Conservation (phyloP, 2,888 invertebrate genomes). For the Amiota mariae region DNA sequence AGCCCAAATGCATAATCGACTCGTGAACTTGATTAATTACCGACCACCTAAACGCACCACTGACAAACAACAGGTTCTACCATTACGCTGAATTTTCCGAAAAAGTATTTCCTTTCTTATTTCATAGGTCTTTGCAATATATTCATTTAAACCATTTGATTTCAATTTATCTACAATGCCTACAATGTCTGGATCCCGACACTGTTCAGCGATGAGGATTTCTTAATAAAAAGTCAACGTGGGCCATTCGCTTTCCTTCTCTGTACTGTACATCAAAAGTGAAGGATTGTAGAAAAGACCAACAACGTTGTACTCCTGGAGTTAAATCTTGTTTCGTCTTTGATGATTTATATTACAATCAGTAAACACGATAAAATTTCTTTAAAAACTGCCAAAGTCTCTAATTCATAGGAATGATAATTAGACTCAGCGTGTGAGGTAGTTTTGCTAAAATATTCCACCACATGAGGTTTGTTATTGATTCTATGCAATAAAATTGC, state of each 20-base stretch:
- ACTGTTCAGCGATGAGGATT: constrained; percentile 32
- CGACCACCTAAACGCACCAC: constrained; percentile 35
- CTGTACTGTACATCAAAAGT: constrained; percentile 38
- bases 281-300: constrained; percentile 36
- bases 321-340: constrained; percentile 28
- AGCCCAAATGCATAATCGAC: constrained; percentile 34
- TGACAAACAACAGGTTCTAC: constrained; percentile 17
- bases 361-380: constrained; percentile 39
- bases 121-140: constrained; percentile 22
- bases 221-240: constrained; percentile 38
- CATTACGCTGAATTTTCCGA: constrained; percentile 22
- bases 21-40: constrained; percentile 34
- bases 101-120: constrained; percentile 37
- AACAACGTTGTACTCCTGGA: constrained; percentile 39
- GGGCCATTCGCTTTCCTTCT: constrained; percentile 38
- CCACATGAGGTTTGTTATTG: too few relatives aligned
- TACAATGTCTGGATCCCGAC: constrained; percentile 17
- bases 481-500: constrained; percentile 34
- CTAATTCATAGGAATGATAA: constrained; percentile 45
- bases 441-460: constrained; percentile 42
- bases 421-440: constrained; percentile 36
- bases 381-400: constrained; percentile 47
- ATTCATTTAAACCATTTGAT: constrained; percentile 22
- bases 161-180: neutral
- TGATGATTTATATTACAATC: constrained; percentile 42